These are phyloP conservation scores for Cerceris rybyensis DNA, from an alignment of 2,888 invertebrate species.

Conservation along the genomic window DNA sequence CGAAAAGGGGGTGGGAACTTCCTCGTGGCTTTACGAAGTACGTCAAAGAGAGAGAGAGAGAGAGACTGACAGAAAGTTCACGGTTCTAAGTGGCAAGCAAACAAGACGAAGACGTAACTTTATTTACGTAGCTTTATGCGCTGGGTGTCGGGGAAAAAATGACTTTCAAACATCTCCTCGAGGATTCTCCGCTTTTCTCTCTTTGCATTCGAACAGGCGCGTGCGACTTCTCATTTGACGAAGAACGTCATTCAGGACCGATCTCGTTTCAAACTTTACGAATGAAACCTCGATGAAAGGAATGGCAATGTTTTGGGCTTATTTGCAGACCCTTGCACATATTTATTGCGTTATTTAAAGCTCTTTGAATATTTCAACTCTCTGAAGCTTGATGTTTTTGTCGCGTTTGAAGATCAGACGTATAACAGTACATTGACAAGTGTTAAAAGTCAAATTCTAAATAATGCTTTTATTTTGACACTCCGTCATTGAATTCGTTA, in stretches of 20 bases:
- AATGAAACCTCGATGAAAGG: too few species aligned
- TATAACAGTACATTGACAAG: too few species aligned
- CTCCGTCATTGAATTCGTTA: too few species aligned
- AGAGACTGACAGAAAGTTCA: constrained; percentile 20
- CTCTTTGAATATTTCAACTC: too few species aligned
- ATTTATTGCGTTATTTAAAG: too few species aligned
- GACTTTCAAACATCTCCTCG: constrained; percentile 23
- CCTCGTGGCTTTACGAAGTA: not conserved
- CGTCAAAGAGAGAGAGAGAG: constrained; percentile 10
- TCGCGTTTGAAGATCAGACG: too few species aligned
- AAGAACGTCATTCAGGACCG: not conserved
- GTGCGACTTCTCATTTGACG: not conserved
- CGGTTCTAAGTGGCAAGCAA: constrained; percentile 44
- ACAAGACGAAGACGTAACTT: constrained; percentile 49
- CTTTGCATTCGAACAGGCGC: not conserved
- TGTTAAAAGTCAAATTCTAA: too few species aligned
- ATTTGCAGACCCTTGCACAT: too few species aligned
- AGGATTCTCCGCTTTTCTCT: not conserved
- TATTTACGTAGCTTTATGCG: constrained; percentile 41
- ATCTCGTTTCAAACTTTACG: not conserved
- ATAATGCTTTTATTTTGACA: too few species aligned
- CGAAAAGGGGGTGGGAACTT: not conserved
- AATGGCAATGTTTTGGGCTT: too few species aligned
- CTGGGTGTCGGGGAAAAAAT: constrained; percentile 43
- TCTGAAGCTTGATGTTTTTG: too few species aligned